Conservation (phyloP, 2,888 invertebrate species). For the Pollenia labialis region DNA sequence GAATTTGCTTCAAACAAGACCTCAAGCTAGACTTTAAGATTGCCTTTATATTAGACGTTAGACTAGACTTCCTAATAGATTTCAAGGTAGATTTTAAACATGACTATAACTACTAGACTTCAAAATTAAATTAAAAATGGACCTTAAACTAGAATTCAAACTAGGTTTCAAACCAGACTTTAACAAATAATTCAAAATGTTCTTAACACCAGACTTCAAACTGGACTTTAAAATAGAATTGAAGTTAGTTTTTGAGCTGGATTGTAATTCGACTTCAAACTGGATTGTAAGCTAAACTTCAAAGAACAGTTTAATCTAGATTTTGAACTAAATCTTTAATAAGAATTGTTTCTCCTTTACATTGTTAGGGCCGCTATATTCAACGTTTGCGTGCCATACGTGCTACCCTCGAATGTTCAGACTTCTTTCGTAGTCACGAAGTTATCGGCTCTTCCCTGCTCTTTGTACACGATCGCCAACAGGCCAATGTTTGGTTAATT, state of each 20-base stretch:
- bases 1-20: no score
- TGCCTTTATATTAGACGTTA: no score
- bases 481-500: conserved; percentile 97
- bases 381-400: conserved; percentile 93
- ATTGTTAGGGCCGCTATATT: conserved; percentile 90
- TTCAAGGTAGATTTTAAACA: no score
- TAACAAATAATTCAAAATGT: neutral
- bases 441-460: conserved; percentile 97
- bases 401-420: conserved; percentile 92
- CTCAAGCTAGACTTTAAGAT: no score
- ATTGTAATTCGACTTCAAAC: neutral
- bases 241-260: no score
- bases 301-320: neutral
- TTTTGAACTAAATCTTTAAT: neutral
- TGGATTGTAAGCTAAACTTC: neutral
- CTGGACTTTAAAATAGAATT: no score
- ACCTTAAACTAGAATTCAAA: no score
- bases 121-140: no score
- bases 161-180: neutral
- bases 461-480: conserved; percentile 95
- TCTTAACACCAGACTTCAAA: no score
- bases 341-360: conserved; percentile 10
- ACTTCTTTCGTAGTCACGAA: conserved; percentile 96
- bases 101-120: no score
- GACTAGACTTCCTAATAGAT: no score